phyloP scores from a whole-genome alignment of 2,888 invertebrate species.

The Coenonympha arcania region DNA sequence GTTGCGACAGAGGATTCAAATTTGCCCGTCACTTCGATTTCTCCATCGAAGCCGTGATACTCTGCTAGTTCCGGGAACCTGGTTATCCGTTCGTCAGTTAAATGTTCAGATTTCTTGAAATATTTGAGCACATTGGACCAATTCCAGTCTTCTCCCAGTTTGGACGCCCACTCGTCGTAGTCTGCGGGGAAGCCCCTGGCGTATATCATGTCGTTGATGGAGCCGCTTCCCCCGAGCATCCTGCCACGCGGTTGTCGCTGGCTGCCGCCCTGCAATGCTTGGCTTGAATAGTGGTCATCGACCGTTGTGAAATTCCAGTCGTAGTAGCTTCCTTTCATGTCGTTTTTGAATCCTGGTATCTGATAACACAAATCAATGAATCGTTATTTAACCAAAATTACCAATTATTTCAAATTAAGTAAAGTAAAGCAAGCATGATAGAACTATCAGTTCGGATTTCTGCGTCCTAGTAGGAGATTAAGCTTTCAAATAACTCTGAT shows the following conservation, averaged over 20 bases:
- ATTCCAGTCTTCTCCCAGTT: conserved; percentile 44
- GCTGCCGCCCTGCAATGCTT: conserved; percentile 41
- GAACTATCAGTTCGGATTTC: too few species aligned
- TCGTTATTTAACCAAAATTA: too few species aligned
- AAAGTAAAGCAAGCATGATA: too few species aligned
- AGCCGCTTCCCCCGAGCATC: conserved; percentile 58
- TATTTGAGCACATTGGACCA: conserved; percentile 52
- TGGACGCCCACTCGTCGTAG: conserved; percentile 53
- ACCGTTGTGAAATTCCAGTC: conserved; percentile 62
- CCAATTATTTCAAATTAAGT: too few species aligned
- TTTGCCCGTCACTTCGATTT: conserved; percentile 50
- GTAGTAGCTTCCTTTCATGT: conserved; percentile 39
- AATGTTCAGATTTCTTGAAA: conserved; percentile 55
- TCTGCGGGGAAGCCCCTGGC: conserved; percentile 54
- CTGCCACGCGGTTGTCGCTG: conserved; percentile 54
- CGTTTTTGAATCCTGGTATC: conserved; percentile 48
- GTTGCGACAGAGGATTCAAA: conserved; percentile 34
- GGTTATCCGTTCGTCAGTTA: conserved; percentile 51
- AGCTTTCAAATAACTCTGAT: too few species aligned
- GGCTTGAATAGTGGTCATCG: conserved; percentile 44
- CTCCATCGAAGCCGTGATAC: conserved; percentile 47
- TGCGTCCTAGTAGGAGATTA: too few species aligned
- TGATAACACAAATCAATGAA: conserved; percentile 31
- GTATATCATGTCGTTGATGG: conserved; percentile 61
- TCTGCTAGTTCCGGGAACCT: conserved; percentile 41